These are phyloP conservation scores for Cabera pusaria DNA, from an alignment of 2,888 invertebrate species.

Conservation along the genomic window DNA sequence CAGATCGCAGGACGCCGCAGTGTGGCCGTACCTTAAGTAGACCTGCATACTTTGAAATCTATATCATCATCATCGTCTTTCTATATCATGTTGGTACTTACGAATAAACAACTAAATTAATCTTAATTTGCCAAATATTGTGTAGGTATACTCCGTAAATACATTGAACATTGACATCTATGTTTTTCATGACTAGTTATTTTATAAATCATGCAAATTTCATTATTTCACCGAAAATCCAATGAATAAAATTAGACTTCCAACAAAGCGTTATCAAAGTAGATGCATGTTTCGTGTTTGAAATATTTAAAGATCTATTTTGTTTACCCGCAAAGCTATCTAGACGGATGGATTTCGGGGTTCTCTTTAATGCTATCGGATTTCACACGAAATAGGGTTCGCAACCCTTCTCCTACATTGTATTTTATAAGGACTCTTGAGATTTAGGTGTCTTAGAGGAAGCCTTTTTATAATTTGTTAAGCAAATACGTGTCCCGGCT, in stretches of 20 bases:
- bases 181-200: no score
- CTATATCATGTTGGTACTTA: no score
- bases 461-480: slow-evolving; percentile 9
- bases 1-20: no score
- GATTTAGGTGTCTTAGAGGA: slow-evolving; percentile 10
- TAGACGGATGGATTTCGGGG: slow-evolving; percentile 10
- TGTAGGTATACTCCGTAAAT: no score
- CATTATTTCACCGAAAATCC: slow-evolving; percentile 1
- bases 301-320: slow-evolving; percentile 7
- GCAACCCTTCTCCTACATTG: slow-evolving; percentile 4
- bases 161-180: no score
- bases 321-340: slow-evolving; percentile 4
- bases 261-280: slow-evolving; percentile 1
- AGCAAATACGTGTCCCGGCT: no score
- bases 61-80: no score
- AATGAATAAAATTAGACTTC: slow-evolving; percentile 8
- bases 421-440: slow-evolving; percentile 1
- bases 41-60: no score
- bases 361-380: slow-evolving; percentile 9
- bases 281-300: neutral
- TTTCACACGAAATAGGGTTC: slow-evolving; percentile 10
- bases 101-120: no score
- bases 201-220: no score
- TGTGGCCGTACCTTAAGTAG: no score
- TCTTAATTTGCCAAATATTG: no score